These are phyloP conservation scores for Grantiella picta DNA, from an alignment of 2,113 vertebrate genomes.

Conservation along the genomic window DNA sequence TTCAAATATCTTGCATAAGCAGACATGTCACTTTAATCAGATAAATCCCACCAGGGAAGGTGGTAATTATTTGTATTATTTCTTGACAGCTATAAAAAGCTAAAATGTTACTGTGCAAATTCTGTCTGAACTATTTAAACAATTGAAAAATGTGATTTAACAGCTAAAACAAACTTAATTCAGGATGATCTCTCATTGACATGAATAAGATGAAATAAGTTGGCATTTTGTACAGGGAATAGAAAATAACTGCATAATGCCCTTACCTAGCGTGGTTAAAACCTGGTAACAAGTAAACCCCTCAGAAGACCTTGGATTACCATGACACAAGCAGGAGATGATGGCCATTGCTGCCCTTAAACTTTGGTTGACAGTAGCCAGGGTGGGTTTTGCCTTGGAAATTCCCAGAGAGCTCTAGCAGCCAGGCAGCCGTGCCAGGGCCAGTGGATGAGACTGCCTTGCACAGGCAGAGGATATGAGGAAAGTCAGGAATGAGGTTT, in stretches of 20 bases:
- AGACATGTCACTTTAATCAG: conserved; percentile 64
- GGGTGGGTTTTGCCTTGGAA: background rate
- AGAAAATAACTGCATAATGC: background rate
- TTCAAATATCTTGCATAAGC: conserved; percentile 57
- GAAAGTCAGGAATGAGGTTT: background rate
- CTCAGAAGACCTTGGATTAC: background rate
- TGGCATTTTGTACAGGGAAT: background rate
- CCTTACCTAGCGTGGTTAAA: background rate
- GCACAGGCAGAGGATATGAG: background rate
- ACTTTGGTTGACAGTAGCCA: background rate
- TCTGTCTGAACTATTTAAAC: conserved; percentile 59
- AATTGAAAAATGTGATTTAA: conserved; percentile 59
- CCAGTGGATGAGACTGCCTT: background rate
- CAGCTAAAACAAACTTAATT: conserved; percentile 62
- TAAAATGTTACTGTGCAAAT: conserved; percentile 62
- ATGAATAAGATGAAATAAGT: background rate
- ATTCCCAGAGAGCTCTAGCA: background rate
- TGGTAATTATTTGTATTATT: conserved; percentile 62
- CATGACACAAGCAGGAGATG: background rate
- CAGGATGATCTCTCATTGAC: background rate
- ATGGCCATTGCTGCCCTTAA: background rate
- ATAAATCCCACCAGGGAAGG: conserved; percentile 48
- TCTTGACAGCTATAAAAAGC: conserved; percentile 58
- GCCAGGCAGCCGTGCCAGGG: background rate
- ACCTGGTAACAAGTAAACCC: background rate